A percentile compares a stretch with the other conserved stretches of the same genome.
phyloP scores from a whole-genome alignment of 2,113 vertebrate genomes.

The Rynchops niger region DNA sequence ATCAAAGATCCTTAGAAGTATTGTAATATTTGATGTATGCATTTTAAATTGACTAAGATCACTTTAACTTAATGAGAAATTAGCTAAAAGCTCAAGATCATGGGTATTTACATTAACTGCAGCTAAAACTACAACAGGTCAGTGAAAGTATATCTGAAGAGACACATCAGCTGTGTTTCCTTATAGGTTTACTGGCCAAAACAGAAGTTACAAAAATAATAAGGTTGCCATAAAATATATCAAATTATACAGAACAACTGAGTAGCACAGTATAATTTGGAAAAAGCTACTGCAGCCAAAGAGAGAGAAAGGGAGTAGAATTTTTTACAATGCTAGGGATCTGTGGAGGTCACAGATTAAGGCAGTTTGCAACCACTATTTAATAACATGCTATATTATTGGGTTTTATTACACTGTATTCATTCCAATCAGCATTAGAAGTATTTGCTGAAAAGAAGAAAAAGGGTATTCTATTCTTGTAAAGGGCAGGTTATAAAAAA shows the following conservation, averaged over 20 bases:
- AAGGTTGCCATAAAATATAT: neutral
- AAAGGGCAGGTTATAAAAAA: neutral
- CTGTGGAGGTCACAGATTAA: neutral
- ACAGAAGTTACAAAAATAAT: neutral
- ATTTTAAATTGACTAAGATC: neutral
- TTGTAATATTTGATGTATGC: neutral
- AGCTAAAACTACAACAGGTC: neutral
- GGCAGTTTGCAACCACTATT: neutral
- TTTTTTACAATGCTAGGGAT: neutral
- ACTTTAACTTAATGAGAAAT: conserved; percentile 2
- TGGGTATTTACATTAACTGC: neutral
- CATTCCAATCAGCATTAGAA: neutral
- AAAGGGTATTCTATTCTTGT: neutral
- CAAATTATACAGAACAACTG: neutral
- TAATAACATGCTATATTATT: neutral
- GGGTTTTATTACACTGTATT: neutral
- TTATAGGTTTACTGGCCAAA: neutral
- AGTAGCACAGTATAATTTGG: neutral
- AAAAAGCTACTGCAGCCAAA: neutral
- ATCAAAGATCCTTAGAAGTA: neutral
- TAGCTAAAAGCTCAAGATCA: neutral
- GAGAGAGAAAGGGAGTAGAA: neutral
- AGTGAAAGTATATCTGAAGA: neutral
- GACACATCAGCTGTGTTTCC: neutral
- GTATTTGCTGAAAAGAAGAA: neutral